Evolutionary conservation across 2,888 invertebrate species (phyloP).

Genomic region (Meteorus colon): DNA sequence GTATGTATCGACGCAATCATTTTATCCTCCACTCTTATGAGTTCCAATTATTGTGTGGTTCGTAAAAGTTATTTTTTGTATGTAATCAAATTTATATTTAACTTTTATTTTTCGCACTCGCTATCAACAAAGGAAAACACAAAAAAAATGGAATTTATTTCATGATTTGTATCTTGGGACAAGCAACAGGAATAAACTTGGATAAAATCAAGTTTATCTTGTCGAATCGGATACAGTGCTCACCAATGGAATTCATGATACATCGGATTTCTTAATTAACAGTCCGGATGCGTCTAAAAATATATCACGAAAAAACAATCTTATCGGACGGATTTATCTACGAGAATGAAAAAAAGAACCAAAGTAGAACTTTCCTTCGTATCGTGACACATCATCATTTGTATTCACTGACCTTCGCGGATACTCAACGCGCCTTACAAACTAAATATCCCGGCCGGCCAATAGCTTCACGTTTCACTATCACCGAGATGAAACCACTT

Average conservation of each 20-base stretch:
- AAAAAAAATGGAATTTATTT: not conserved
- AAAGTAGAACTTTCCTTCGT: conserved; percentile 47
- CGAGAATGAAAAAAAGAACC: conserved; percentile 28
- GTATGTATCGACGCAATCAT: not conserved
- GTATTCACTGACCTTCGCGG: conserved; percentile 43
- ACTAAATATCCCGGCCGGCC: conserved; percentile 18
- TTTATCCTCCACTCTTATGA: not conserved
- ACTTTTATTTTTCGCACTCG: not conserved
- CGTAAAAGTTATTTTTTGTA: not conserved
- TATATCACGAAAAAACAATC: conserved; percentile 35
- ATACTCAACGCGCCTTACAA: conserved; percentile 41
- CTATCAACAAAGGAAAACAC: not conserved
- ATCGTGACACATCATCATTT: conserved; percentile 44
- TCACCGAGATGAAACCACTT: conserved; percentile 37
- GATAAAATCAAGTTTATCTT: conserved; percentile 1
- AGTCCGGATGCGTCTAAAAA: conserved; percentile 30
- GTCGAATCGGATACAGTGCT: conserved; percentile 14
- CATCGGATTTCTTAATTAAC: conserved; percentile 15
- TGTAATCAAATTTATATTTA: not conserved
- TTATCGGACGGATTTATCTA: conserved; percentile 39
- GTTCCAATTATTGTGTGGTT: not conserved
- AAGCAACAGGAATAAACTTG: not conserved
- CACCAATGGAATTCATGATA: conserved; percentile 37
- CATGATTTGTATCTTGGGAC: not conserved
- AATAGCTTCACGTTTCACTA: conserved; percentile 40